Base-by-base conservation (phyloP, 2,797 vertebrate genomes). In the Pseudochirops corinnae region DNA sequence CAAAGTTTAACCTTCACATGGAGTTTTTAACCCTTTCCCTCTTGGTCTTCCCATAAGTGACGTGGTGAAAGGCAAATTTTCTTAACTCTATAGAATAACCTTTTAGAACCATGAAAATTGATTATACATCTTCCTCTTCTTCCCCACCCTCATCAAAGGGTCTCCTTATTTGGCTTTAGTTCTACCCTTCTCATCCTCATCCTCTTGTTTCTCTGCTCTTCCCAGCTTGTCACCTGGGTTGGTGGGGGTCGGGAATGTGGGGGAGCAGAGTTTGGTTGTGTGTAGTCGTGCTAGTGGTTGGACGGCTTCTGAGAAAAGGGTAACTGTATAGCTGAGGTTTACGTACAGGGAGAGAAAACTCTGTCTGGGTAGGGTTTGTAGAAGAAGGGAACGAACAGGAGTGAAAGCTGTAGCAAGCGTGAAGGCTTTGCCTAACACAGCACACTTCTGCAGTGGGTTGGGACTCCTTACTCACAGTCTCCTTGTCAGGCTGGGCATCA, bases 11-110 rank as follows among this genome's bases (percentile, higher is more conserved):
- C 39, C 92, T 92, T 74, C 0, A 24, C 94, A 16, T 62, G 31
- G 33, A 57, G 94, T 95, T 97, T 92, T 12, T n/a, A 96, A 10
- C 74, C 74, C 0, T 50, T 14, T 29, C 90, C 56, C 12, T 92
- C 91, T 87, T 92, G 60, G 21, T 98, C 46, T 96, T 90, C 33
- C 56, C 92, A 94, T 92, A 92, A 57, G 91, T 90, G 91, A 60
- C 18, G 67, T 58, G 39, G 50, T 58, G 52, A 50, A 92, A 52
- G 58, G 53, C 2, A 87, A 82, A 1, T 92, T 94, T 50, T 82
- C n/a, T 46, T 39, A 52, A 50, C 16, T 91, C 92, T 91, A 57
- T 56, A 21, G 92, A 57, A 28, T 90, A 67, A 56, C 29, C n/a
- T 67, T 87, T 50, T 87, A 46, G 39, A 87, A 39, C 39, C 24